These are phyloP conservation scores for Seladonia tumulorum DNA, from an alignment of 2,888 invertebrate genomes.

Conservation along the genomic window DNA sequence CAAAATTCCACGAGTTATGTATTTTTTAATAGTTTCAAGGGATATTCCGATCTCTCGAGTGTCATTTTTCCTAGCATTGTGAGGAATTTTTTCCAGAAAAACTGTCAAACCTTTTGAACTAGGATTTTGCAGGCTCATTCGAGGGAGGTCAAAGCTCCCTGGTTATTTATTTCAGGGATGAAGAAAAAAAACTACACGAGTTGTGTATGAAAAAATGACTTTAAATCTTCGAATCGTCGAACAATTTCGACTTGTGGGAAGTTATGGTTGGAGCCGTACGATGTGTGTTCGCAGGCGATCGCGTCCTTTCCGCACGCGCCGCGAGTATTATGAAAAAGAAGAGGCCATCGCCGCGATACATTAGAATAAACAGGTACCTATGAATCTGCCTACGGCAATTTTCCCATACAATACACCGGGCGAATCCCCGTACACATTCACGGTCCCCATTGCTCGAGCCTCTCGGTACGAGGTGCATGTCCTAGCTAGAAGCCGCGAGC, in stretches of 20 bases:
- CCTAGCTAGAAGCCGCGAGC: constrained; percentile 44
- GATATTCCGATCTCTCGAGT: too few relatives aligned
- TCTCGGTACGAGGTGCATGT: constrained; percentile 45
- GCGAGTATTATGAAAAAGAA: background rate
- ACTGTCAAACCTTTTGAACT: too few relatives aligned
- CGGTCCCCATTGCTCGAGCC: constrained; percentile 20
- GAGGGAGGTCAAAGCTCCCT: too few relatives aligned
- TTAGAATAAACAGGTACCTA: constrained; percentile 38
- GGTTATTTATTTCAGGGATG: too few relatives aligned
- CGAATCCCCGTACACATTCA: constrained; percentile 17
- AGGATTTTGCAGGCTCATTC: too few relatives aligned
- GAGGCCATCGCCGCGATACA: constrained; percentile 7
- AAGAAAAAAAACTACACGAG: too few relatives aligned
- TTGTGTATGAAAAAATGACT: too few relatives aligned
- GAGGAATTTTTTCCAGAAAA: too few relatives aligned
- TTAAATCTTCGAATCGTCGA: background rate
- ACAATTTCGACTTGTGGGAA: background rate
- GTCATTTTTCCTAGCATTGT: too few relatives aligned
- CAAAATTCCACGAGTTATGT: too few relatives aligned
- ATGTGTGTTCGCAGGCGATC: background rate
- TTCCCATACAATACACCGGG: constrained; percentile 44
- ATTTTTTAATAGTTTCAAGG: too few relatives aligned
- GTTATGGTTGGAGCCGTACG: background rate
- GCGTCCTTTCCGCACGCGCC: background rate
- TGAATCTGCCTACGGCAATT: constrained; percentile 46